Evolutionary conservation across 2,113 vertebrate species (phyloP).

Genomic region (Parus major): DNA sequence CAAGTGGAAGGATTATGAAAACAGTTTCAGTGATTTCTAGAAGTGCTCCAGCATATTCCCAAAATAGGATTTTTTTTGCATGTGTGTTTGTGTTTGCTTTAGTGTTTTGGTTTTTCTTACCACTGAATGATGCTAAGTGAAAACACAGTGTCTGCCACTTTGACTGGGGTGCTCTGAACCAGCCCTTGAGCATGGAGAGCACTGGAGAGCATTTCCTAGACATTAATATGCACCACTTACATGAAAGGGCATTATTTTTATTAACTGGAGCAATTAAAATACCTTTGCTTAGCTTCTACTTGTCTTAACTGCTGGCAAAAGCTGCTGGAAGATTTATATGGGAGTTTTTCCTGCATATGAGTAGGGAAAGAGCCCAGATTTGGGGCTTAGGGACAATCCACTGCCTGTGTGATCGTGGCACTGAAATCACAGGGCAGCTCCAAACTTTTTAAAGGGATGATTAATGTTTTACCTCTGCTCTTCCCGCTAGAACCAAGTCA

Average conservation of each 20-base stretch:
- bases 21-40: constrained; percentile 12
- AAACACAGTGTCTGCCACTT: not conserved
- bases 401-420: not conserved
- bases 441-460: not conserved
- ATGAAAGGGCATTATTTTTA: not conserved
- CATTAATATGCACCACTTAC: not conserved
- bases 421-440: not conserved
- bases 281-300: not conserved
- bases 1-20: constrained; percentile 60
- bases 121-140: not conserved
- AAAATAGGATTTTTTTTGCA: not conserved
- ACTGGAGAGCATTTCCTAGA: not conserved
- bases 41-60: constrained; percentile 18
- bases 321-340: not conserved
- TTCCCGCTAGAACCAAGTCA: not conserved
- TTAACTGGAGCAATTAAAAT: not conserved
- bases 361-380: not conserved
- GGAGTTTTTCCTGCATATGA: not conserved
- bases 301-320: not conserved
- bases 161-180: not conserved
- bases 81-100: not conserved
- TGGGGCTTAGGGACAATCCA: not conserved
- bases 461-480: not conserved
- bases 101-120: not conserved
- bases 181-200: not conserved